A percentile compares a stretch with the other conserved stretches of the same genome.
These are phyloP conservation scores for Cheilosia scutellata DNA, from an alignment of 2,888 invertebrate species.

Conservation along the genomic window DNA sequence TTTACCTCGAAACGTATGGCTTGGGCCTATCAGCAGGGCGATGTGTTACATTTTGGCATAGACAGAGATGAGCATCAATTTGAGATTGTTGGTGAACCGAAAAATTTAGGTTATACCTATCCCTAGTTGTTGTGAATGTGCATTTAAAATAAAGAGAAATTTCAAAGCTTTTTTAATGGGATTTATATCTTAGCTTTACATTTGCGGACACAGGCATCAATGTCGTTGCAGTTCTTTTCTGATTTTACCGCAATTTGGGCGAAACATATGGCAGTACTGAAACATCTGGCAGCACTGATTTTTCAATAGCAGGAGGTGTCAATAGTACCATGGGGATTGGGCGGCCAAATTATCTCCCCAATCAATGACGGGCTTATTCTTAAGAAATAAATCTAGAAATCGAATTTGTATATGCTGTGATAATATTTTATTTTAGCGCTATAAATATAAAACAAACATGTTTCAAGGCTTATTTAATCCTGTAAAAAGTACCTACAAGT, in stretches of 20 bases:
- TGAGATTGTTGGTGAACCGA: constrained; percentile 46
- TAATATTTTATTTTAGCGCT: no score
- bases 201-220: no score
- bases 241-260: no score
- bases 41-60: constrained; percentile 56
- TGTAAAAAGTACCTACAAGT: no score
- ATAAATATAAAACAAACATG: no score
- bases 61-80: constrained; percentile 44
- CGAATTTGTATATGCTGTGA: background rate
- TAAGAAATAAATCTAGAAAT: constrained; percentile 6
- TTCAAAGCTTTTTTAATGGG: no score
- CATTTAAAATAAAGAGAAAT: background rate
- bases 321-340: background rate
- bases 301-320: no score
- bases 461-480: no score
- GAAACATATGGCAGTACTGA: no score
- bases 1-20: constrained; percentile 63
- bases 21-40: constrained; percentile 56
- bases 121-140: background rate
- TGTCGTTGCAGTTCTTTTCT: no score
- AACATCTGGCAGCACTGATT: no score
- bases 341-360: constrained; percentile 20
- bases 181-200: no score
- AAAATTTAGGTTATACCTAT: background rate
- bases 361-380: constrained; percentile 23